Percentiles rank a stretch among this genome's conserved stretches.
phyloP scores from a whole-genome alignment of 2,113 vertebrate genomes.

The Cochlearius cochlearius region DNA sequence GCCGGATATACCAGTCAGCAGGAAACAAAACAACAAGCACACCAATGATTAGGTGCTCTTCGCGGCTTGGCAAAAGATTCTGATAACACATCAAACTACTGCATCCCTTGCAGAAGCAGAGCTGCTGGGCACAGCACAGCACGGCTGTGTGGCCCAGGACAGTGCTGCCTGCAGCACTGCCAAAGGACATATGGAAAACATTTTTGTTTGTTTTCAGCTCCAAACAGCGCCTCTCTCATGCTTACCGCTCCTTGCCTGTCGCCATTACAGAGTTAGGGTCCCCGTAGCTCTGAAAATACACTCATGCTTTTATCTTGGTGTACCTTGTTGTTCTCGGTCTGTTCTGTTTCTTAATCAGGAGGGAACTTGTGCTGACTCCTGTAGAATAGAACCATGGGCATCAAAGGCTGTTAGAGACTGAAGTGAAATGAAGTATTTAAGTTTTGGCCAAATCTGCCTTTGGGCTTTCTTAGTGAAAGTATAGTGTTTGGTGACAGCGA shows the following conservation, averaged over 20 bases:
- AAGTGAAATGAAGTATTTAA: neutral
- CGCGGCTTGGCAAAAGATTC: neutral
- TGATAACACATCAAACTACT: neutral
- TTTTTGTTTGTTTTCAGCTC: neutral
- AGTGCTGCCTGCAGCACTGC: neutral
- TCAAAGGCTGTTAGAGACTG: neutral
- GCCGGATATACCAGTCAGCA: neutral
- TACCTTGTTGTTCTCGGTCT: neutral
- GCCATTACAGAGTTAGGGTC: neutral
- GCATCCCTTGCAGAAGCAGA: neutral
- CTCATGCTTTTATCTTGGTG: neutral
- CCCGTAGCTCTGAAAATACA: neutral
- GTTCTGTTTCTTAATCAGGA: neutral
- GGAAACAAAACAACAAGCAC: constrained; percentile 15
- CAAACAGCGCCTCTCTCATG: neutral
- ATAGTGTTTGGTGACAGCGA: too few relatives aligned
- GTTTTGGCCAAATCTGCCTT: neutral
- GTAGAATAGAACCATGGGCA: neutral
- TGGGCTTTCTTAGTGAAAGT: neutral
- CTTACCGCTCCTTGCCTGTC: neutral
- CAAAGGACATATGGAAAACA: neutral
- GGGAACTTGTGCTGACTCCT: neutral
- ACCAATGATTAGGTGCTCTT: neutral
- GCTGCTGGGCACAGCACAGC: neutral
- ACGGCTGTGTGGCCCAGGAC: neutral